These are phyloP conservation scores for Aphaenogaster floridana DNA, from an alignment of 1,140 invertebrate species.

Conservation along the genomic window DNA sequence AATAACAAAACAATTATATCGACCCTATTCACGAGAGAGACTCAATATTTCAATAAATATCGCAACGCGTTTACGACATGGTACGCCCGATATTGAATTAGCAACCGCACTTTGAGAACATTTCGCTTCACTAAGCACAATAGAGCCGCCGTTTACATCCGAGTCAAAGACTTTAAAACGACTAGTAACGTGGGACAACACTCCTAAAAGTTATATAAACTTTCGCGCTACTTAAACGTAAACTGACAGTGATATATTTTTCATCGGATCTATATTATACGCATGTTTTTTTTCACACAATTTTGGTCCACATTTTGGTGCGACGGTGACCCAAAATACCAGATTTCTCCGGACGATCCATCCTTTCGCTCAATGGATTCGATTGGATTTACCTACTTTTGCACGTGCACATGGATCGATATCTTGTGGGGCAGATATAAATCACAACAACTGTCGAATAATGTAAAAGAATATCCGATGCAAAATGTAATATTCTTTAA, in stretches of 20 bases:
- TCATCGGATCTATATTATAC: neutral
- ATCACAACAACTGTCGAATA: neutral
- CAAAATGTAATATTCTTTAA: neutral
- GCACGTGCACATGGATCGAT: neutral
- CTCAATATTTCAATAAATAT: neutral
- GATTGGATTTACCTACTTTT: conserved; percentile 41
- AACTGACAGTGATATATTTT: neutral
- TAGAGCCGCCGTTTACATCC: neutral
- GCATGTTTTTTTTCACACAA: neutral
- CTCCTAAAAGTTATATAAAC: neutral
- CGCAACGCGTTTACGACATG: neutral
- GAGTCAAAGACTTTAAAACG: neutral
- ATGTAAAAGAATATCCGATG: neutral
- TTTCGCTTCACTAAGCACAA: neutral
- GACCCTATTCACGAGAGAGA: neutral
- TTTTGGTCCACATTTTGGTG: neutral
- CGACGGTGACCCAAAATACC: neutral
- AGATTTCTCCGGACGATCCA: conserved; percentile 5
- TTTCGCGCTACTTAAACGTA: neutral
- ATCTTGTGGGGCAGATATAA: neutral
- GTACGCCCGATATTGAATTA: neutral
- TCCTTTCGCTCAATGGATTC: neutral
- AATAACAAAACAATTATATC: neutral
- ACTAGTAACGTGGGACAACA: neutral
- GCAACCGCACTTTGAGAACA: neutral